Percentiles rank a stretch among this genome's conserved stretches.
phyloP scores from a whole-genome alignment of 2,797 vertebrate genomes.

The Delichon dasypus region DNA sequence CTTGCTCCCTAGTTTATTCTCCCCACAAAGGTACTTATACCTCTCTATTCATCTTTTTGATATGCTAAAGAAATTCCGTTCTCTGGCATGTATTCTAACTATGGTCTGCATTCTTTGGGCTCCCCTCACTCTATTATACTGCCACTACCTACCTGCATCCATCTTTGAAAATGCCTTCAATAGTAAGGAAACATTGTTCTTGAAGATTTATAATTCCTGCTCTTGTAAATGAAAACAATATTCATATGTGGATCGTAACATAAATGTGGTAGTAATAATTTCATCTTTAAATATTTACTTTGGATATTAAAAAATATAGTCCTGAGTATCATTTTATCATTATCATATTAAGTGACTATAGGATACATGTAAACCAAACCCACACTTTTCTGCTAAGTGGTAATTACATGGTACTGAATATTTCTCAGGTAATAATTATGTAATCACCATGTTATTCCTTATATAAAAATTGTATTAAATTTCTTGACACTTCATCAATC shows the following conservation, averaged over 20 bases:
- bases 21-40: background rate
- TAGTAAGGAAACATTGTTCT: background rate
- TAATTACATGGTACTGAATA: slow-evolving; percentile 24
- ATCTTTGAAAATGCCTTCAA: background rate
- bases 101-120: background rate
- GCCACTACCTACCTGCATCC: background rate
- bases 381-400: background rate
- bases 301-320: background rate
- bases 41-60: background rate
- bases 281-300: background rate
- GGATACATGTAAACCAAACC: slow-evolving; percentile 1
- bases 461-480: background rate
- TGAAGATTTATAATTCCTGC: background rate
- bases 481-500: slow-evolving; percentile 9
- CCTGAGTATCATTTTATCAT: background rate
- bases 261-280: background rate
- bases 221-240: background rate
- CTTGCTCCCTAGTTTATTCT: background rate
- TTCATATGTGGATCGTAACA: background rate
- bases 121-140: background rate
- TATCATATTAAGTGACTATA: background rate
- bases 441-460: slow-evolving; percentile 22
- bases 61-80: background rate
- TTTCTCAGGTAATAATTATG: slow-evolving; percentile 33
- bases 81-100: background rate